These are phyloP conservation scores for Limenitis camilla DNA, from an alignment of 2,888 invertebrate genomes.

Conservation along the genomic window DNA sequence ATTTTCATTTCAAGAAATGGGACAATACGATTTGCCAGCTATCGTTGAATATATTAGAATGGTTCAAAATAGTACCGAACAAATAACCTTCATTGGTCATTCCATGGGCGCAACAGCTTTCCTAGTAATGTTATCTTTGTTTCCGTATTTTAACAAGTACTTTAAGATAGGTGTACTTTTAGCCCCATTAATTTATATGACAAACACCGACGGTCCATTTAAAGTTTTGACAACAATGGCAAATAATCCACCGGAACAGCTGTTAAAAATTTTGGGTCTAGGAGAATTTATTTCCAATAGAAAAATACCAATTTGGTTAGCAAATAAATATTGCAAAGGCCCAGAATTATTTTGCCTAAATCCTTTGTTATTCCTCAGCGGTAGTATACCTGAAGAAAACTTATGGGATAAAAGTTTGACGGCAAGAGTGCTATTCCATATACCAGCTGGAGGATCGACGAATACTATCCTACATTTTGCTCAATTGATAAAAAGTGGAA, in stretches of 20 bases:
- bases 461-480: slow-evolving; percentile 51
- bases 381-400: slow-evolving; percentile 31
- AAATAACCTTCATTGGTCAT: slow-evolving; percentile 52
- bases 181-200: slow-evolving; percentile 44
- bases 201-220: slow-evolving; percentile 41
- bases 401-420: slow-evolving; percentile 36
- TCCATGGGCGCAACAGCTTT: slow-evolving; percentile 58
- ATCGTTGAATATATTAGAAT: slow-evolving; percentile 44
- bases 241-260: slow-evolving; percentile 29
- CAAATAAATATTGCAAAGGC: slow-evolving; percentile 40
- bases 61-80: slow-evolving; percentile 32
- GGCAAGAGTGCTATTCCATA: slow-evolving; percentile 40
- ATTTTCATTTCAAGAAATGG: slow-evolving; percentile 57
- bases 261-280: slow-evolving; percentile 36
- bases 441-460: slow-evolving; percentile 53
- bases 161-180: slow-evolving; percentile 49
- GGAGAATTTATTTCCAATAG: slow-evolving; percentile 45
- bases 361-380: slow-evolving; percentile 48
- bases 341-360: slow-evolving; percentile 43
- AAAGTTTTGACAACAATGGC: slow-evolving; percentile 34
- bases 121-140: slow-evolving; percentile 43
- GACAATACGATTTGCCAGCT: slow-evolving; percentile 48
- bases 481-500: slow-evolving; percentile 41
- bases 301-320: slow-evolving; percentile 40
- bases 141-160: slow-evolving; percentile 42